Percentiles rank a stretch among this genome's conserved stretches.
Conservation (phyloP, 2,797 vertebrate species). For the Chiloscyllium punctatum region DNA sequence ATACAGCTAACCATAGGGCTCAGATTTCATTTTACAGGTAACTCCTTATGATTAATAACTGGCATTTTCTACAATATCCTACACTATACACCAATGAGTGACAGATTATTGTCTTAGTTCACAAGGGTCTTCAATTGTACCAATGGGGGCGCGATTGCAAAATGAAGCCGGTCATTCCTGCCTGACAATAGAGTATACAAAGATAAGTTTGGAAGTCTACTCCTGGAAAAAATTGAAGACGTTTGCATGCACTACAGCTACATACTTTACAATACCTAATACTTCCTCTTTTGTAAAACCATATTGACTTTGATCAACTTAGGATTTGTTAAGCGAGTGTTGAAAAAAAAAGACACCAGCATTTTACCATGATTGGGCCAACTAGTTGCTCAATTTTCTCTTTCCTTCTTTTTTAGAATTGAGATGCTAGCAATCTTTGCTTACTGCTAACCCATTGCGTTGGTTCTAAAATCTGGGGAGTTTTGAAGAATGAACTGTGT, state of each 20-base stretch:
- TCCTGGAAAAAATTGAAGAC: background rate
- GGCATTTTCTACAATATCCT: background rate
- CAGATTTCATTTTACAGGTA: background rate
- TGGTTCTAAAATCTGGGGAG: too few relatives aligned
- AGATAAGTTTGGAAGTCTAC: background rate
- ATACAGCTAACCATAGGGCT: background rate
- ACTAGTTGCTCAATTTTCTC: too few relatives aligned
- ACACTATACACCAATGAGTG: background rate
- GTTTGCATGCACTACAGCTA: background rate
- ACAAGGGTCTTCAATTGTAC: background rate
- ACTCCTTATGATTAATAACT: background rate
- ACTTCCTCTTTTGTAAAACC: too few relatives aligned
- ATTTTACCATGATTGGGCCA: too few relatives aligned
- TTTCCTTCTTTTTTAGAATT: too few relatives aligned
- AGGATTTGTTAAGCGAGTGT: too few relatives aligned
- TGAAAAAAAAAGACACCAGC: too few relatives aligned
- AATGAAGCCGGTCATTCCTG: background rate
- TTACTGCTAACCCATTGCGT: too few relatives aligned
- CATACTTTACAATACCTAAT: too few relatives aligned
- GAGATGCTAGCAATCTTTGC: too few relatives aligned
- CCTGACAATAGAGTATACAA: background rate
- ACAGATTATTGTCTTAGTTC: background rate
- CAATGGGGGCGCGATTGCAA: background rate
- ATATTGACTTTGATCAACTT: too few relatives aligned
- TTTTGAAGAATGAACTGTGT: too few relatives aligned